These are phyloP conservation scores for Syrista parreyssii DNA, from an alignment of 2,888 invertebrate genomes.

Conservation along the genomic window DNA sequence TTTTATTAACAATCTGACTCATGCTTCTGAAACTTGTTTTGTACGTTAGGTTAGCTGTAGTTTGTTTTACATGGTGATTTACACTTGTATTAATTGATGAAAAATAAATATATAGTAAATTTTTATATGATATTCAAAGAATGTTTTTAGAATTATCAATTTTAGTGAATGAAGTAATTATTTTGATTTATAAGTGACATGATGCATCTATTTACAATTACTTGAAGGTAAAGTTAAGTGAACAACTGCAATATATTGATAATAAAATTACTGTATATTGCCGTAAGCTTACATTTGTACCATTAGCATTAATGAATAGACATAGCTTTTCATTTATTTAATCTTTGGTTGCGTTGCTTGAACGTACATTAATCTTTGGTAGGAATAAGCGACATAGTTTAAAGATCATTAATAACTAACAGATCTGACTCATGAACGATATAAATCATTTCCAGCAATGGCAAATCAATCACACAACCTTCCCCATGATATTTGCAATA, in stretches of 20 bases:
- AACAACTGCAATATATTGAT: neutral
- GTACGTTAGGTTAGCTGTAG: no score
- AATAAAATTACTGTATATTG: neutral
- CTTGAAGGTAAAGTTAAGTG: neutral
- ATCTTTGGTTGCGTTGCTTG: neutral
- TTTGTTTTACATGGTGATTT: no score
- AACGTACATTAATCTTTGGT: neutral
- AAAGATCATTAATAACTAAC: neutral
- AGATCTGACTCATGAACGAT: neutral
- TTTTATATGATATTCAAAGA: no score
- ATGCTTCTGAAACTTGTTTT: no score
- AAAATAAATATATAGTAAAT: no score
- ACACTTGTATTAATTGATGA: no score
- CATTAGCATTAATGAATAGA: neutral
- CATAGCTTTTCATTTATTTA: neutral
- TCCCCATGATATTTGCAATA: neutral
- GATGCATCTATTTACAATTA: neutral
- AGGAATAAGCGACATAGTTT: neutral
- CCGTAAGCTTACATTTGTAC: neutral
- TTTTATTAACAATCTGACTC: no score
- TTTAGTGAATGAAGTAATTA: neutral
- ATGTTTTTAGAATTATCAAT: neutral
- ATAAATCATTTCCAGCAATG: neutral
- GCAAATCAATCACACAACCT: neutral
- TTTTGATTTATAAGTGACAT: neutral